Evolutionary conservation across 2,797 vertebrate species (phyloP), one percentile per base, ranked within the genome.

Genomic region (Luscinia megarhynchos): DNA sequence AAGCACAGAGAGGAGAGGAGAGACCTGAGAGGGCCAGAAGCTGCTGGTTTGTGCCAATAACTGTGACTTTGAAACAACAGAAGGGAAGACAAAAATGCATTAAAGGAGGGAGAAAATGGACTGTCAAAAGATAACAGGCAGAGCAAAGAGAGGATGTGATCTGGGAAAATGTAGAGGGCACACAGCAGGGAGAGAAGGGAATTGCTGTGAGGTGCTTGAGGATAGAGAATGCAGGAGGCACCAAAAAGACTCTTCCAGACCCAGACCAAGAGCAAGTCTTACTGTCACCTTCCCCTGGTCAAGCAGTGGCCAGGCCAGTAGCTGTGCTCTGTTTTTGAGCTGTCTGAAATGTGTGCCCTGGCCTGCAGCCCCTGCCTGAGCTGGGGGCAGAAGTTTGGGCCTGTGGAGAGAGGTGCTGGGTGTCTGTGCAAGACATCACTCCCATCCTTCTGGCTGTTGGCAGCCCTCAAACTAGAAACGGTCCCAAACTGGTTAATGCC

Each of bases 21-120:
- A 58, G 30, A 61, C 32, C 15, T 10, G 11, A 50, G 68, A 55
- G 23, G 6, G n/a, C 21, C 63, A 50, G 84, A 79, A 63, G 34
- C 27, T 68, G 77, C 21, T 54, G 50, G 6, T 53, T 81, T 83
- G 58, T 90, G 70, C 50, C 81, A 84, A 2, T 69, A 94, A 62
- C 14, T 26, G 16, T 2, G 53, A 67, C 50, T 87, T 64, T 57
- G 72, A 78, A 94, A 77, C 32, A 90, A 30, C 50, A 61, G 22
- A 67, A 85, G 23, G 16, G 58, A 69, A 82, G 24, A 59, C 10
- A 76, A 55, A 78, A 91, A 50, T 9, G 14, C 40, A 30, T 59
- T 87, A 54, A 83, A 87, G 53, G n/a, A 77, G 34, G 30, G 55
- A 74, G 77, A 84, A 92, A 85, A 93, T 24, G n/a, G 63, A 43